Percentiles rank a stretch among this genome's conserved stretches.
Evolutionary conservation across 2,888 invertebrate species (phyloP).

Genomic region (Caenorhabditis panamensis): DNA sequence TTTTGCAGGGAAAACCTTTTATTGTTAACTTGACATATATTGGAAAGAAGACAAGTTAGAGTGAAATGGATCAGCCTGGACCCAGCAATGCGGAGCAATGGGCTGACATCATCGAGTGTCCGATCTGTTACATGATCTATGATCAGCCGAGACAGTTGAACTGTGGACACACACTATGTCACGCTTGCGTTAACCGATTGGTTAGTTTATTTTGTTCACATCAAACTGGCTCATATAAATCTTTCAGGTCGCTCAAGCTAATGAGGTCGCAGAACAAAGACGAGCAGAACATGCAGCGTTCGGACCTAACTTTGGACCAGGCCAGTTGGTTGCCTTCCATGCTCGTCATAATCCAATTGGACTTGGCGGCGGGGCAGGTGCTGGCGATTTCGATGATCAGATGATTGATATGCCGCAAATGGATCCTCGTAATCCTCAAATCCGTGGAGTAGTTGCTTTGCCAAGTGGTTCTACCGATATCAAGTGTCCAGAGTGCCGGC

Average conservation of each 20-base stretch:
- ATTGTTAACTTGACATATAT: slow-evolving; percentile 5
- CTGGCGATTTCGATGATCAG: background rate
- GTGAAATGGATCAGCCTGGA: slow-evolving; percentile 4
- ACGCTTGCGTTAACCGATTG: slow-evolving; percentile 56
- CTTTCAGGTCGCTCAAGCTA: slow-evolving; percentile 25
- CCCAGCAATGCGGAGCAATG: slow-evolving; percentile 30
- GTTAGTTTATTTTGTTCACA: slow-evolving; percentile 35
- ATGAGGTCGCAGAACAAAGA: too few species aligned
- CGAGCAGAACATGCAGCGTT: too few species aligned
- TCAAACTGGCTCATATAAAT: too few species aligned
- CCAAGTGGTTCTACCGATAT: too few species aligned
- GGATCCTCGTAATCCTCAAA: slow-evolving; percentile 17
- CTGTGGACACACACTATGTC: slow-evolving; percentile 68
- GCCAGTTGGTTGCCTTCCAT: too few species aligned
- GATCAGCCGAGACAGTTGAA: slow-evolving; percentile 65
- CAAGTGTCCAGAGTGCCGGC: slow-evolving; percentile 68
- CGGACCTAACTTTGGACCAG: too few species aligned
- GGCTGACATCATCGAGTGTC: slow-evolving; percentile 64
- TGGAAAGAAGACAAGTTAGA: background rate
- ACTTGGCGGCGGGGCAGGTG: too few species aligned
- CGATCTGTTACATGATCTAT: slow-evolving; percentile 68
- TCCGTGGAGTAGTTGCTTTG: slow-evolving; percentile 35
- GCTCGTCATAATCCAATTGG: too few species aligned
- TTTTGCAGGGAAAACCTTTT: background rate
- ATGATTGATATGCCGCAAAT: slow-evolving; percentile 19